A percentile compares a stretch with the other conserved stretches of the same genome.
phyloP scores from a whole-genome alignment of 2,113 vertebrate species.

The Sebastes fasciatus region DNA sequence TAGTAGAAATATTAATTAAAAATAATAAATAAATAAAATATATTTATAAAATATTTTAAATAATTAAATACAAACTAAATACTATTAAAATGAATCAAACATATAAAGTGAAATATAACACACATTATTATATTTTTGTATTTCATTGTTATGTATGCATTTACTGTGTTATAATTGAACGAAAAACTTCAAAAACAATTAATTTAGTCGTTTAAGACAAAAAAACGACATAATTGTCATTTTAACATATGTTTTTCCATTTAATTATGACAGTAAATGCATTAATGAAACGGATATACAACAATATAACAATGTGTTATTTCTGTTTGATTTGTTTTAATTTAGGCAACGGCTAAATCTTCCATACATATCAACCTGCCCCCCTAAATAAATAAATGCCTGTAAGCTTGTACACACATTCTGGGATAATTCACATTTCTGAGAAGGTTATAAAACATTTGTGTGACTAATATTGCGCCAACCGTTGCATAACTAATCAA shows the following conservation, averaged over 20 bases:
- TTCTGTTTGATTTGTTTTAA: slow-evolving; percentile 2
- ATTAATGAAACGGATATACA: not conserved
- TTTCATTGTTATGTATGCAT: not conserved
- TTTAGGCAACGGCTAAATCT: not conserved
- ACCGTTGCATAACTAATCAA: slow-evolving; percentile 41
- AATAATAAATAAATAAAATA: no score
- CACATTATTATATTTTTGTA: not conserved
- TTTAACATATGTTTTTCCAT: no score
- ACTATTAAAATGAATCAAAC: not conserved
- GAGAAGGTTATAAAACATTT: slow-evolving; percentile 13
- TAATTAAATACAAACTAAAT: no score
- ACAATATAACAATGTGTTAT: not conserved
- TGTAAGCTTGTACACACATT: not conserved
- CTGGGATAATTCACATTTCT: slow-evolving; percentile 2
- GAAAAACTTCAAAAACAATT: not conserved
- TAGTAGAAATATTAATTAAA: no score
- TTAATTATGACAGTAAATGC: not conserved
- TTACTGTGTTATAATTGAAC: not conserved
- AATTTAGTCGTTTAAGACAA: not conserved
- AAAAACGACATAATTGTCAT: not conserved
- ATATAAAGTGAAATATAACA: not conserved
- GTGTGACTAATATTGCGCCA: slow-evolving; percentile 20
- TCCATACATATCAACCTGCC: not conserved
- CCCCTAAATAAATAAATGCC: not conserved
- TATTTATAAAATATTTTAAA: no score